Base-by-base conservation (phyloP, 1,140 invertebrate species). In the Probaryconus sp. region DNA sequence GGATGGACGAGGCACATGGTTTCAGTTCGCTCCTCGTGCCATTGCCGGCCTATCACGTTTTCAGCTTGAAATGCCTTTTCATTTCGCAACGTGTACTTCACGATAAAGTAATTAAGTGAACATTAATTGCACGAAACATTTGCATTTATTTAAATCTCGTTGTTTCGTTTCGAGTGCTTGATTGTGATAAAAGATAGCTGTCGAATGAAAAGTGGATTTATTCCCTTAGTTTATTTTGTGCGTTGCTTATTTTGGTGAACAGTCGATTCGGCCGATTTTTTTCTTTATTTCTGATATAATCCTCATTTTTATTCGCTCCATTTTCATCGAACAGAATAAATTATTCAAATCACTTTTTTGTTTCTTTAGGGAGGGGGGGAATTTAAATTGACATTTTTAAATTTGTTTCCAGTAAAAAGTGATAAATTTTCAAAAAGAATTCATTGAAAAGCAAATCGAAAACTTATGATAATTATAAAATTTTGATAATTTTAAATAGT, bases 11-110 rank as follows among this genome's bases (percentile, higher is more conserved):
- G 73, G 69, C 75, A 76, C 77, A 69, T 79, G 78, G 71, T 77
- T 81, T 85, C 80, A 85, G 83, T 85, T 64, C 55, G 65, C 68
- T 58, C 68, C 74, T 53, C 60, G 79, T 70, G 50, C 67, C 74
- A 53, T 35, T 60, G 53, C 48, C 67, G 65, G 50, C 76, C 79
- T 65, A 78, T 78, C 78, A 77, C 76, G 70, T 33, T 33, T 45
- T 31, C 37, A 17, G 17, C n/a, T 28, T 24, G n/a, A 45, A 26
- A 11, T 21, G 17, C 7, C 47, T 58, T 18, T 24, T 9, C 38
- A 33, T 1, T 4, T 21, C 26, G 31, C 48, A n/a, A 30, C 48
- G 61, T 55, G 31, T 9, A 35, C 38, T 28, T 38, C 37, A 10
- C 28, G 13, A 24, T 4, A 24, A 24, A n/a, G n/a, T n/a, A n/a